These are phyloP conservation scores for Cheilosia grossa DNA, from an alignment of 2,888 invertebrate genomes.

Conservation along the genomic window DNA sequence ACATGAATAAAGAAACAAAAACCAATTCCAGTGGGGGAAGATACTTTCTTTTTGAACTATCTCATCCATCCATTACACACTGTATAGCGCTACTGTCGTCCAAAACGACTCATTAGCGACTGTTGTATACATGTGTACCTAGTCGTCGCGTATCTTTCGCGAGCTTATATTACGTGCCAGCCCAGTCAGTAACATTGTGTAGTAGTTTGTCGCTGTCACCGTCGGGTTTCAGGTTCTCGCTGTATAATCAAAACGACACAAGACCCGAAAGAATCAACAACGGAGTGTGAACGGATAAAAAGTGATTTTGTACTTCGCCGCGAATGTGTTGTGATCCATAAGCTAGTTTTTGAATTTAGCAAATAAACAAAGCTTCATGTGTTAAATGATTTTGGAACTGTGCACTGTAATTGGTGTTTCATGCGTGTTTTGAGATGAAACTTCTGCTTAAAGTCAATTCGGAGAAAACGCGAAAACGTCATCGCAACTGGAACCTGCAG, in stretches of 20 bases:
- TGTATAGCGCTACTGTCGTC: constrained; percentile 7
- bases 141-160: constrained; percentile 25
- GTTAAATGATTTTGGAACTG: constrained; percentile 20
- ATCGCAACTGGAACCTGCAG: constrained; percentile 64
- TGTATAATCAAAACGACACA: constrained; percentile 36
- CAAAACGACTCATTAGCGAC: constrained; percentile 4
- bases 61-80: neutral
- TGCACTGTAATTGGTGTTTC: constrained; percentile 10
- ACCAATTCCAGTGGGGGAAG: neutral
- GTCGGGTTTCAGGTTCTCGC: constrained; percentile 38
- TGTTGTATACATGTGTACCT: constrained; percentile 27
- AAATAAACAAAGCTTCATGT: constrained; percentile 34
- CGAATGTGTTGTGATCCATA: constrained; percentile 25
- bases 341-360: neutral
- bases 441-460: constrained; percentile 82
- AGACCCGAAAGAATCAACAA: constrained; percentile 9
- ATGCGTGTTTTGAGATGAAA: constrained; percentile 78
- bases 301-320: constrained; percentile 32
- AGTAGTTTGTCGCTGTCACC: constrained; percentile 26
- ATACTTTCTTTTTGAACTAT: constrained; percentile 41
- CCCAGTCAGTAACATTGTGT: neutral
- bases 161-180: constrained; percentile 9
- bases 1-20: constrained; percentile 14
- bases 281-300: constrained; percentile 23
- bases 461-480: constrained; percentile 80